Evolutionary conservation across 2,113 vertebrate species (phyloP).

Genomic region (Nansenia antarctica): DNA sequence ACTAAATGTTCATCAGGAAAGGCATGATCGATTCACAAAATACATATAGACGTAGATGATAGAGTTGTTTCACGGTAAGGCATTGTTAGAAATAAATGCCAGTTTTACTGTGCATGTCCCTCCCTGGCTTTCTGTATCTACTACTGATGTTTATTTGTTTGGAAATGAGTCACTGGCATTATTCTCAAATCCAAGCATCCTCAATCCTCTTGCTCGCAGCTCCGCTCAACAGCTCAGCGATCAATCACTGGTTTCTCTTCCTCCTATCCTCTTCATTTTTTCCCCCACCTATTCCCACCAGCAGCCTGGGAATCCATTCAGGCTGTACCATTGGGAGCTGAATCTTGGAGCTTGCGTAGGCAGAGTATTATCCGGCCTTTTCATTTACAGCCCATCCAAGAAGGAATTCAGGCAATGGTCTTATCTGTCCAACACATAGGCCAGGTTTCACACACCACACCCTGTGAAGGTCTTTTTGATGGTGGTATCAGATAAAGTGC

Average conservation of each 20-base stretch:
- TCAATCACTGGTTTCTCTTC: constrained; percentile 63
- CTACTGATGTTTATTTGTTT: constrained; percentile 60
- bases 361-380: constrained; percentile 43
- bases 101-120: constrained; percentile 19
- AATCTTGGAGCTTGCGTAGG: constrained; percentile 32
- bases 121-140: constrained; percentile 41
- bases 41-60: too few relatives aligned
- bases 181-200: constrained; percentile 59
- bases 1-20: too few relatives aligned
- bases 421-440: too few relatives aligned
- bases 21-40: too few relatives aligned
- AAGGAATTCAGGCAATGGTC: constrained; percentile 19
- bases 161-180: constrained; percentile 57
- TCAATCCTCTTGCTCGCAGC: constrained; percentile 49
- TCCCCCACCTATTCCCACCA: constrained; percentile 36
- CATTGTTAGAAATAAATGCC: background rate
- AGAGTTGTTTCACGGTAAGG: too few relatives aligned
- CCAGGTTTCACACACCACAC: too few relatives aligned
- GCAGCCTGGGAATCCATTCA: too few relatives aligned
- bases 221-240: constrained; percentile 51
- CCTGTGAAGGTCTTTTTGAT: background rate
- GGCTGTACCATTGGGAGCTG: constrained; percentile 53
- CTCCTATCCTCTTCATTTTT: constrained; percentile 19
- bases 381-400: constrained; percentile 23
- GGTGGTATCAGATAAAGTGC: background rate